phyloP scores from a whole-genome alignment of 2,888 invertebrate species.

The Sesamia inferens region DNA sequence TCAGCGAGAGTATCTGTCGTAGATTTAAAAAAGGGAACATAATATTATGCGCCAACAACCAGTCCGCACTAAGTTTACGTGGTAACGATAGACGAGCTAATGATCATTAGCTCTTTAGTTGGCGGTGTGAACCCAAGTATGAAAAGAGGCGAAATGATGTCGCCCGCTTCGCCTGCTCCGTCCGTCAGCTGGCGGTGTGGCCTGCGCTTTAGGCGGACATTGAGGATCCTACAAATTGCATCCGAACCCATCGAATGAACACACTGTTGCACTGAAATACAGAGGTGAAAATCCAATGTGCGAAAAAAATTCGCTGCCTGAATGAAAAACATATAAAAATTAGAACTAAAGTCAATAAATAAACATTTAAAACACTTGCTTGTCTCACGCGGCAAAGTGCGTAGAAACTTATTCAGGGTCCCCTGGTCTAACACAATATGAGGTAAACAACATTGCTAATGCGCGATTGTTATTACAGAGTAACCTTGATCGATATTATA shows the following conservation, averaged over 20 bases:
- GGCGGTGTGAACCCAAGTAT: too few relatives aligned
- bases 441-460: conserved; percentile 21
- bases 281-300: background rate
- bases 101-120: too few relatives aligned
- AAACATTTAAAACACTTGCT: conserved; percentile 20
- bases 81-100: too few relatives aligned
- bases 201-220: background rate
- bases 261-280: background rate
- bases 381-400: conserved; percentile 12
- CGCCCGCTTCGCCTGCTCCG: too few relatives aligned
- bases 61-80: too few relatives aligned
- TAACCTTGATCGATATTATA: conserved; percentile 68
- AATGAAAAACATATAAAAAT: background rate
- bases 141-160: too few relatives aligned
- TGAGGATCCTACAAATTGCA: background rate
- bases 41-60: too few relatives aligned
- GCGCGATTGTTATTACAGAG: conserved; percentile 33
- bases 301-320: background rate
- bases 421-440: background rate
- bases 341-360: background rate
- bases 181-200: too few relatives aligned
- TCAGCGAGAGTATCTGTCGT: too few relatives aligned
- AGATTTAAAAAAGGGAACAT: too few relatives aligned
- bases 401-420: conserved; percentile 6
- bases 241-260: background rate